Conservation (phyloP, 2,113 vertebrate species). For the Haliaeetus leucogaster region DNA sequence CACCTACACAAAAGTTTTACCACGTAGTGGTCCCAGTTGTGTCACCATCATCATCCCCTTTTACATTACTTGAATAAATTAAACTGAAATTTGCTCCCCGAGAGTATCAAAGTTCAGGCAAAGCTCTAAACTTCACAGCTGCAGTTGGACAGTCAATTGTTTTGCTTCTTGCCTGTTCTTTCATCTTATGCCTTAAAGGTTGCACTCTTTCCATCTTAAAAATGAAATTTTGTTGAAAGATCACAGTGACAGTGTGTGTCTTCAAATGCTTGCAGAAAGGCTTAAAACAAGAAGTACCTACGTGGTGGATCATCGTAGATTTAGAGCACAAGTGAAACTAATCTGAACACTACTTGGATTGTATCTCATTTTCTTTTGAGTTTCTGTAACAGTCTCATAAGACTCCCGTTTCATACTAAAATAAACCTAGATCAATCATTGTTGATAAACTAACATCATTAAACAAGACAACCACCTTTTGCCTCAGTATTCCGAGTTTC, state of each 20-base stretch:
- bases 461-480: background rate
- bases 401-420: background rate
- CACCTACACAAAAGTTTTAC: background rate
- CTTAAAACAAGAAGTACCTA: background rate
- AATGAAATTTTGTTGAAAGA: background rate
- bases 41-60: background rate
- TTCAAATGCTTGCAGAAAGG: background rate
- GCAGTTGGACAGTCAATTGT: background rate
- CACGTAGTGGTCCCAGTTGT: background rate
- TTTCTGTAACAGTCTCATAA: background rate
- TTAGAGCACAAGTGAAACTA: background rate
- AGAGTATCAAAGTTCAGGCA: background rate
- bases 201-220: background rate
- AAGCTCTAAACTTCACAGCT: background rate
- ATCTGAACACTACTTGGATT: background rate
- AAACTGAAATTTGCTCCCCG: background rate
- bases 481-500: background rate
- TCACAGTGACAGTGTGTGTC: background rate
- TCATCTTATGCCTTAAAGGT: background rate
- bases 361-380: background rate
- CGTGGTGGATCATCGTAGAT: background rate
- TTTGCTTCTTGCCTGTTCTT: background rate
- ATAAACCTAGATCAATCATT: background rate
- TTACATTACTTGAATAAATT: background rate
- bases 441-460: background rate